phyloP scores from a whole-genome alignment of 2,113 vertebrate genomes.

The Actinemys pallida region DNA sequence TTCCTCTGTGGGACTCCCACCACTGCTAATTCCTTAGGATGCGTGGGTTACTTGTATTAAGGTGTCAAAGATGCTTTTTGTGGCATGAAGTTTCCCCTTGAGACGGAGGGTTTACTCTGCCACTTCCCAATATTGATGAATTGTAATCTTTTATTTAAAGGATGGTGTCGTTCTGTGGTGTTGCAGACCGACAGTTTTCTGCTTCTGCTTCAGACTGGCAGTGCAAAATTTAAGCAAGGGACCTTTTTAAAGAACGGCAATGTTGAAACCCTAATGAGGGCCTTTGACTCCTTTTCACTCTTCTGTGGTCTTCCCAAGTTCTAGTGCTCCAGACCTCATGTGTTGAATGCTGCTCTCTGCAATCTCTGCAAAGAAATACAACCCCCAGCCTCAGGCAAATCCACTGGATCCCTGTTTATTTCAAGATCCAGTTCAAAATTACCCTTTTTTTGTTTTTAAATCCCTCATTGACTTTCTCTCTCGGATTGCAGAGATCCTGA shows the following conservation, averaged over 20 bases:
- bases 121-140: neutral
- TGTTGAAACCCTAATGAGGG: neutral
- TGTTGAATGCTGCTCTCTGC: neutral
- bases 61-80: neutral
- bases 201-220: constrained; percentile 48
- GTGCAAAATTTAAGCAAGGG: neutral
- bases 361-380: neutral
- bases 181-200: constrained; percentile 15
- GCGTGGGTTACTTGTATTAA: constrained; percentile 16
- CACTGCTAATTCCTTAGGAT: neutral
- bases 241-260: fast-evolving
- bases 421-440: neutral
- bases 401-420: fast-evolving
- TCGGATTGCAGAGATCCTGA: fast-evolving
- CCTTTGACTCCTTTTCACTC: fast-evolving
- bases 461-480: fast-evolving
- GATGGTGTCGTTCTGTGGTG: constrained; percentile 24
- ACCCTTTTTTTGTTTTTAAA: neutral
- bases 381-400: neutral
- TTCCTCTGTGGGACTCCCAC: constrained; percentile 16
- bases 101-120: constrained; percentile 23
- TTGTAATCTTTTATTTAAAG: constrained; percentile 6
- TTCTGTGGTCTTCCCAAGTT: neutral
- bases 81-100: constrained; percentile 31
- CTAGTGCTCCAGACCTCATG: fast-evolving